A percentile compares a stretch with the other conserved stretches of the same genome.
These are phyloP conservation scores for Ficedula albicollis DNA, from an alignment of 2,797 vertebrate genomes.

Conservation along the genomic window DNA sequence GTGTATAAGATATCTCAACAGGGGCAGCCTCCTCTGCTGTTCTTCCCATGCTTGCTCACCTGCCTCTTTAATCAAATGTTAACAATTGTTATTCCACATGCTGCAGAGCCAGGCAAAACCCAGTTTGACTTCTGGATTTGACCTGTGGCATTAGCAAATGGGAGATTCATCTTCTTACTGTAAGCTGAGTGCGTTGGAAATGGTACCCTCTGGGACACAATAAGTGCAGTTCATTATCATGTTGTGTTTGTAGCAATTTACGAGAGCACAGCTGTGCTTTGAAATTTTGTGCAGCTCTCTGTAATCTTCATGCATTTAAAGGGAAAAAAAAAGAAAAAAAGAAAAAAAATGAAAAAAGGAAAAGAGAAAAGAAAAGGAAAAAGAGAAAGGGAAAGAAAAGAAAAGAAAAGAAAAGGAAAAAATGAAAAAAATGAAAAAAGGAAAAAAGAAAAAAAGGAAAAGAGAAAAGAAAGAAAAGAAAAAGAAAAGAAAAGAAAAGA, in stretches of 20 bases:
- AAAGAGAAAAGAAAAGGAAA: accelerated
- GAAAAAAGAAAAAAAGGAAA: neutral
- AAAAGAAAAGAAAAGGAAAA: too few relatives aligned
- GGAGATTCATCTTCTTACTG: neutral
- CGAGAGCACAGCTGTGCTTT: neutral
- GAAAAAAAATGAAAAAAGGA: accelerated
- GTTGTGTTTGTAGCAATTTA: neutral
- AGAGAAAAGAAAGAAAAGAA: accelerated
- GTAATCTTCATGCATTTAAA: neutral
- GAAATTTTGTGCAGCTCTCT: neutral
- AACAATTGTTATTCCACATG: neutral
- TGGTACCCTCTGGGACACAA: neutral
- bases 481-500: too few relatives aligned
- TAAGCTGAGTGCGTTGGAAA: neutral
- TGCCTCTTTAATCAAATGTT: neutral
- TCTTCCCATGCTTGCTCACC: neutral
- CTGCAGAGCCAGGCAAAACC: neutral
- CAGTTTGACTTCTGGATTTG: neutral
- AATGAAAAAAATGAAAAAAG: too few relatives aligned
- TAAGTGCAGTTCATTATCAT: neutral
- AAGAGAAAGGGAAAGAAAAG: neutral
- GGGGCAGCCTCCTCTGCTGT: neutral
- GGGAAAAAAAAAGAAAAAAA: too few relatives aligned
- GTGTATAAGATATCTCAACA: neutral
- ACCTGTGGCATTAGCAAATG: neutral